Conservation (phyloP, 2,797 vertebrate species). For the Malacoraja senta region DNA sequence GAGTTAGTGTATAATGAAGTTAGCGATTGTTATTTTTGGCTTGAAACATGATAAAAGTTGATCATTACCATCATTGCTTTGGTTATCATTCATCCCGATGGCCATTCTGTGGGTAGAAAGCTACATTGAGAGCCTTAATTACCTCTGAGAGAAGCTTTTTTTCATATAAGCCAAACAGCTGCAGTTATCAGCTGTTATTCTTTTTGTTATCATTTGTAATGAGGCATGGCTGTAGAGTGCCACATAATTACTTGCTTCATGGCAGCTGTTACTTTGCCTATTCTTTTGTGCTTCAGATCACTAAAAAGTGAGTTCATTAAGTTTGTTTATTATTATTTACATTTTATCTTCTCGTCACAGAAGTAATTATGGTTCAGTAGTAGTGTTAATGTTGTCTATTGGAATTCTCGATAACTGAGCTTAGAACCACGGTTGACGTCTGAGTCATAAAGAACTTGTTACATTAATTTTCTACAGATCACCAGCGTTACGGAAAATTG, state of each 20-base stretch:
- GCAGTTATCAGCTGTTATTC: slow-evolving; percentile 30
- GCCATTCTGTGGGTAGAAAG: neutral
- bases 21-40: neutral
- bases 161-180: slow-evolving; percentile 17
- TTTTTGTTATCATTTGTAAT: slow-evolving; percentile 4
- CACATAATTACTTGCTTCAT: slow-evolving; percentile 24
- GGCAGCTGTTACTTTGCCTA: slow-evolving; percentile 28
- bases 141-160: neutral
- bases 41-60: neutral
- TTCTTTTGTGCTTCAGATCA: neutral
- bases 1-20: neutral
- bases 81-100: neutral
- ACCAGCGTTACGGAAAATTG: too few species aligned
- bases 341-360: neutral
- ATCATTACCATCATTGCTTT: neutral
- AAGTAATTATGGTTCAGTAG: neutral
- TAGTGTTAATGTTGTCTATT: neutral
- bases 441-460: neutral
- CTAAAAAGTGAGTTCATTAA: neutral
- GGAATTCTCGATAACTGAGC: neutral
- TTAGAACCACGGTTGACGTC: too few species aligned
- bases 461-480: neutral
- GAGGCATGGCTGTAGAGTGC: neutral
- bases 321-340: neutral
- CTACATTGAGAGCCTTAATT: neutral